Base-by-base conservation (phyloP, 2,113 vertebrate genomes). In the Alexandromys fortis region DNA sequence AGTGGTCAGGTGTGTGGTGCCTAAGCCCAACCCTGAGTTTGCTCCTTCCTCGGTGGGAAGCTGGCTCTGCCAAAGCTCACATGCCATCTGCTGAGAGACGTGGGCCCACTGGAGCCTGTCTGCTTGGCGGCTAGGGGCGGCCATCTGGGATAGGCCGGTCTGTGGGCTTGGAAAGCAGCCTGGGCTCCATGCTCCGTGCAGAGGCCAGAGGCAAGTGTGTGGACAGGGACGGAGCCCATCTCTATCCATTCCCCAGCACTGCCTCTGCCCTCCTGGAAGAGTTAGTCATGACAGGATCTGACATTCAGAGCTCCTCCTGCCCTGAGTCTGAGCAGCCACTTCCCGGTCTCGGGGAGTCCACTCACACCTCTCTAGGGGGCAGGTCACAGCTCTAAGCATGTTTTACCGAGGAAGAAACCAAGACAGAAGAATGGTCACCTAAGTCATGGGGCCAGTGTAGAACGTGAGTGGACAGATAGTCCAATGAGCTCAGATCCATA, bases 51-150 rank as follows among this genome's bases (percentile, higher is more conserved):
- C 0, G 0, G 87, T 6, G 52, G 92, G 94, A 76, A 90, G 96
- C 67, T 7, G 24, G 77, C 0, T 1, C 75, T 85, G 93, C 94
- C 97, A 93, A 92, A 0, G 3, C 94, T 92, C 90, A 86, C 1
- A 14, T 33, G 47, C 97, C 97, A 96, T 98, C 96, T 98, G 96
- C 90, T 0, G 14, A 89, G 93, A 83, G 78, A 67, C 17, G 45
- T 0, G 4, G 94, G 88, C 85, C 96, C 49, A 70, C 76, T 81
- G 3, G 21, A 5, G 30, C 47, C 68, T 90, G 87, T 72, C 96
- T 96, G 94, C 89, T 81, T 87, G 88, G 94, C 3, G 7, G 87
- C 79, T 0, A 4, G 93, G 83, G 91, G 49, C 0, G 19, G 96
- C 94, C 96, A 97, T 96, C 95, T 96, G 96, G 94, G 96, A 58